A percentile compares a stretch with the other conserved stretches of the same genome.
phyloP scores from a whole-genome alignment of 2,113 vertebrate genomes.

The Eretmochelys imbricata region DNA sequence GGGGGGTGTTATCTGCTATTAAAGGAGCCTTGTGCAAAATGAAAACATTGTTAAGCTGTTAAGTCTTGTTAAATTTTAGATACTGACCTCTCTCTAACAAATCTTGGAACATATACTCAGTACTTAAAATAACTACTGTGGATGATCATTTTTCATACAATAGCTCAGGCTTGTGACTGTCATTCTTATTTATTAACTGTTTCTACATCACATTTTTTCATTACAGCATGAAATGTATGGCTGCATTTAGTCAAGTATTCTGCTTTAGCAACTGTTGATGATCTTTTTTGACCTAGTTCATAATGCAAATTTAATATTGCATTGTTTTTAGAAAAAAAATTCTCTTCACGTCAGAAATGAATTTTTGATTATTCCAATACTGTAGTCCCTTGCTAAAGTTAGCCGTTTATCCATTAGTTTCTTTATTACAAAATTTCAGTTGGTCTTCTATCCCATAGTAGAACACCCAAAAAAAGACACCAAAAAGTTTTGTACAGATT shows the following conservation, averaged over 20 bases:
- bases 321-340: not conserved
- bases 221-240: not conserved
- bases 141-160: constrained; percentile 65
- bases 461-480: not conserved
- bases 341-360: not conserved
- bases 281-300: not conserved
- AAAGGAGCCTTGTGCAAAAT: not conserved
- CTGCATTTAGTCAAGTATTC: not conserved
- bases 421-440: not conserved
- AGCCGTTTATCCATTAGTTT: not conserved
- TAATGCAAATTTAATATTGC: not conserved
- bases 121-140: constrained; percentile 77
- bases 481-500: not conserved
- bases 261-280: constrained; percentile 3
- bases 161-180: constrained; percentile 40
- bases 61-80: constrained; percentile 70
- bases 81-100: constrained; percentile 72
- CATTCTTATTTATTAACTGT: not conserved
- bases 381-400: not conserved
- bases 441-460: accelerated
- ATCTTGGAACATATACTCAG: constrained; percentile 73
- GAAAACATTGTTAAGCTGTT: constrained; percentile 53
- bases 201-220: not conserved
- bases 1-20: not conserved
- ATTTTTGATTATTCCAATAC: not conserved